Percentiles rank a stretch among this genome's conserved stretches.
These are phyloP conservation scores for Tetanocera ferruginea DNA, from an alignment of 2,888 invertebrate genomes.

Conservation along the genomic window DNA sequence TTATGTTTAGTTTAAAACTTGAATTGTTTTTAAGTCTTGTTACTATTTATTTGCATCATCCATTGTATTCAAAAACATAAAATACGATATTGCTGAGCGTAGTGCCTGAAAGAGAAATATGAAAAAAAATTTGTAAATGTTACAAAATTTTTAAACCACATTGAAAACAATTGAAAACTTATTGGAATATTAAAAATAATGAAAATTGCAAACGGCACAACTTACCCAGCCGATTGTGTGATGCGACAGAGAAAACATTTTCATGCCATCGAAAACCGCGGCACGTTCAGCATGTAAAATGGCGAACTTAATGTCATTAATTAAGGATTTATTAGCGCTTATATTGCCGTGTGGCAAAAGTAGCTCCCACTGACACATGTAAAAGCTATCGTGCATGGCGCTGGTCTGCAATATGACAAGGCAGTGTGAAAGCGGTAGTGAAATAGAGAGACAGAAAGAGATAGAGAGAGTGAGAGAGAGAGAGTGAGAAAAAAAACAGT, in stretches of 20 bases:
- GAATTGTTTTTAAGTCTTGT: too few species aligned
- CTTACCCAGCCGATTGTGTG: conserved; percentile 39
- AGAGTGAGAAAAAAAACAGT: too few species aligned
- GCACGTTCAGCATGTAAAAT: conserved; percentile 40
- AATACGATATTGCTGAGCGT: conserved; percentile 29
- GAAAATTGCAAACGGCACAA: neutral
- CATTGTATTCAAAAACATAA: conserved; percentile 44
- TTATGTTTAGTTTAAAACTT: too few species aligned
- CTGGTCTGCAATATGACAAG: conserved; percentile 5
- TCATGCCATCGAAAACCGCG: conserved; percentile 40
- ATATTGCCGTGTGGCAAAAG: conserved; percentile 37
- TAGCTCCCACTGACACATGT: conserved; percentile 42
- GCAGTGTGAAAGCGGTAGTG: neutral
- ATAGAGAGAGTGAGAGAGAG: too few species aligned
- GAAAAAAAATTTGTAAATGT: neutral
- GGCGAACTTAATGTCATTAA: conserved; percentile 42
- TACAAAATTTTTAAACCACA: neutral
- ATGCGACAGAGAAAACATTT: conserved; percentile 36
- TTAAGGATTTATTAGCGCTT: conserved; percentile 35
- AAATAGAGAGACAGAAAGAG: too few species aligned
- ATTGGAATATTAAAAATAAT: neutral
- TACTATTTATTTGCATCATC: conserved; percentile 20
- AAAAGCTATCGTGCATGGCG: conserved; percentile 37
- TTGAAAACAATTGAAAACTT: neutral
- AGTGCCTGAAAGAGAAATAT: conserved; percentile 23